A percentile compares a stretch with the other conserved stretches of the same genome.
These are phyloP conservation scores for Lemur catta DNA, from an alignment of 2,797 vertebrate species.

Conservation along the genomic window DNA sequence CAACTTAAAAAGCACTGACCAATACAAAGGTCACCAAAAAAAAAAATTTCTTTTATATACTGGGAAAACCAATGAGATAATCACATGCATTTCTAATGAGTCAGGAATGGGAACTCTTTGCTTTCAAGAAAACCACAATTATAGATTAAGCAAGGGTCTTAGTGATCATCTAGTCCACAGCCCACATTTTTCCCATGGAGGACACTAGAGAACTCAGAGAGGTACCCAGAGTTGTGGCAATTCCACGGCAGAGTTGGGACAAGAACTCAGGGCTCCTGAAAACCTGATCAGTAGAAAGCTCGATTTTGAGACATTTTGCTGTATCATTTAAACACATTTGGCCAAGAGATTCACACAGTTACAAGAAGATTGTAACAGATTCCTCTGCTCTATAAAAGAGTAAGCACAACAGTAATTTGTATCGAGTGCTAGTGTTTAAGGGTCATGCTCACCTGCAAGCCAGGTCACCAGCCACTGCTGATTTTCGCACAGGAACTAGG, in stretches of 20 bases:
- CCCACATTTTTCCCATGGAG: not conserved
- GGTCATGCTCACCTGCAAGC: not conserved
- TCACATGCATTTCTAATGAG: not conserved
- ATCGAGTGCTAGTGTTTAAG: not conserved
- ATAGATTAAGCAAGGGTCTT: not conserved
- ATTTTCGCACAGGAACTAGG: conserved; percentile 23
- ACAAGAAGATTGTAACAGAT: not conserved
- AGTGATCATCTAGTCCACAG: not conserved
- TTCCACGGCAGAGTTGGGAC: not conserved
- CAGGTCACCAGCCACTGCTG: not conserved
- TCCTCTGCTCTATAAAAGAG: conserved; percentile 4
- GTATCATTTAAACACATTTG: not conserved
- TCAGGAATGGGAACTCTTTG: not conserved
- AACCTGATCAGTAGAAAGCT: not conserved
- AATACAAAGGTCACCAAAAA: not conserved
- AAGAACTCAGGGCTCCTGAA: not conserved
- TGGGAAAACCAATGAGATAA: not conserved
- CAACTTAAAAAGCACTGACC: not conserved
- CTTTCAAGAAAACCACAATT: not conserved
- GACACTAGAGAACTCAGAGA: not conserved
- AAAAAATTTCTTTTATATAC: not conserved
- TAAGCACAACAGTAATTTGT: not conserved
- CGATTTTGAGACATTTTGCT: not conserved
- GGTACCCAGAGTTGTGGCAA: not conserved
- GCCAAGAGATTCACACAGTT: not conserved